phyloP scores from a whole-genome alignment of 2,888 invertebrate genomes.

The Ceratothoa steindachneri region DNA sequence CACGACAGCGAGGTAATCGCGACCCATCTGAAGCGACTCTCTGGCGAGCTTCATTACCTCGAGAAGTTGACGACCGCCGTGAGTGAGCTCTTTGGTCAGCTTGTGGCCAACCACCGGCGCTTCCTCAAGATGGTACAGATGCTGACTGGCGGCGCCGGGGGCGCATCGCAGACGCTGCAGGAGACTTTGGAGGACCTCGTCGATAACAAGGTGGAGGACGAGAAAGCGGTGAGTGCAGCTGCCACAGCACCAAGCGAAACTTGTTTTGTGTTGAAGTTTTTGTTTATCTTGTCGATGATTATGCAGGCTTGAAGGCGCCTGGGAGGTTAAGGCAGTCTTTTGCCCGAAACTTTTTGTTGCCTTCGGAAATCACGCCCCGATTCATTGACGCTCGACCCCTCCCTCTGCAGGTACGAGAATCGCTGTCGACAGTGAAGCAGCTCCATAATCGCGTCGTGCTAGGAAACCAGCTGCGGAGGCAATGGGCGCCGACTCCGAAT shows the following conservation, averaged over 20 bases:
- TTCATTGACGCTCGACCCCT: not conserved
- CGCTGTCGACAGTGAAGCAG: constrained; percentile 60
- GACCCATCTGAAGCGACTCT: constrained; percentile 28
- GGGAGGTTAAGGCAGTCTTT: not conserved
- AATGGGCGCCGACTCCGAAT: constrained; percentile 60
- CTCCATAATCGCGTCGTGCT: constrained; percentile 62
- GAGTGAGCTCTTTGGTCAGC: constrained; percentile 42
- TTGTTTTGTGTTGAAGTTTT: too few species aligned
- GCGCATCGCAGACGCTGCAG: constrained; percentile 23
- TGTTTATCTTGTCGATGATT: too few species aligned
- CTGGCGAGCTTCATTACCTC: constrained; percentile 22
- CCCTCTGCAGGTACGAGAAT: constrained; percentile 30
- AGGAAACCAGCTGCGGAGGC: constrained; percentile 58
- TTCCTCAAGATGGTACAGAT: constrained; percentile 41
- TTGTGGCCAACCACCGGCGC: constrained; percentile 42
- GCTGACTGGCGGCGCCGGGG: constrained; percentile 14
- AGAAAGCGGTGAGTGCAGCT: constrained; percentile 28
- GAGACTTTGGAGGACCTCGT: constrained; percentile 42
- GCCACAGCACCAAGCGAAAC: too few species aligned
- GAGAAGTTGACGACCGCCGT: constrained; percentile 29
- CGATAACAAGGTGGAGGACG: constrained; percentile 42
- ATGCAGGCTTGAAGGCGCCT: not conserved
- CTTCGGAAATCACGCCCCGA: not conserved
- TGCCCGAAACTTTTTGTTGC: not conserved
- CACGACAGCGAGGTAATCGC: not conserved